Evolutionary conservation across 2,113 vertebrate genomes (phyloP).

Genomic region (Pipra filicauda): DNA sequence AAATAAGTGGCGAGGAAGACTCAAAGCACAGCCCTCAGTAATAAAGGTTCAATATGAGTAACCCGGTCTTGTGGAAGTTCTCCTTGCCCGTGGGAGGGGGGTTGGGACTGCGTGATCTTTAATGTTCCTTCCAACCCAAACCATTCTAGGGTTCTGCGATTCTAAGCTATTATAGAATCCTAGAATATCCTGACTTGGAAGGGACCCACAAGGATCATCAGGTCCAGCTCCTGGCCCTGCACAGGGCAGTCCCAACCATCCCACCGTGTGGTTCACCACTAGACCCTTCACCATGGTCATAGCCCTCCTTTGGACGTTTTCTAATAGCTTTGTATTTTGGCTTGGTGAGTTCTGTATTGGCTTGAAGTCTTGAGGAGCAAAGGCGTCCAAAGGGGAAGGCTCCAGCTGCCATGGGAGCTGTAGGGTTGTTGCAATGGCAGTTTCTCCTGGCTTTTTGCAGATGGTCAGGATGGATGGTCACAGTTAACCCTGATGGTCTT

Average conservation of each 20-base stretch:
- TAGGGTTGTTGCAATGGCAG: not conserved
- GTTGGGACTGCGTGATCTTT: not conserved
- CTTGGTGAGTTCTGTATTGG: not conserved
- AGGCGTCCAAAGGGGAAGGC: accelerated
- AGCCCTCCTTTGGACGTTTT: not conserved
- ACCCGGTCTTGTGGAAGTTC: not conserved
- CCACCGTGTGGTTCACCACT: not conserved
- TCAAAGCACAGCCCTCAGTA: not conserved
- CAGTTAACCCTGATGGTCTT: not conserved
- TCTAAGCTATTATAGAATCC: not conserved
- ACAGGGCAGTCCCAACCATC: not conserved
- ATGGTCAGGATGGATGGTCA: not conserved
- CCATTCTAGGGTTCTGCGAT: not conserved
- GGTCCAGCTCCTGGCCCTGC: accelerated
- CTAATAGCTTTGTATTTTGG: not conserved
- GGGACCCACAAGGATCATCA: not conserved
- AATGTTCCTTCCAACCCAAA: not conserved
- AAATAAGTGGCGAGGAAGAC: not conserved
- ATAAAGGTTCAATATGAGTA: not conserved
- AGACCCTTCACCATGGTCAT: not conserved
- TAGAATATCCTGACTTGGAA: not conserved
- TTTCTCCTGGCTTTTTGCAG: not conserved
- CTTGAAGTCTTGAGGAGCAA: accelerated
- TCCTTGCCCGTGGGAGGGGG: not conserved
- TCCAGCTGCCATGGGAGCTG: not conserved